phyloP scores from a whole-genome alignment of 2,888 invertebrate species.

The Ectropis crepuscularia region DNA sequence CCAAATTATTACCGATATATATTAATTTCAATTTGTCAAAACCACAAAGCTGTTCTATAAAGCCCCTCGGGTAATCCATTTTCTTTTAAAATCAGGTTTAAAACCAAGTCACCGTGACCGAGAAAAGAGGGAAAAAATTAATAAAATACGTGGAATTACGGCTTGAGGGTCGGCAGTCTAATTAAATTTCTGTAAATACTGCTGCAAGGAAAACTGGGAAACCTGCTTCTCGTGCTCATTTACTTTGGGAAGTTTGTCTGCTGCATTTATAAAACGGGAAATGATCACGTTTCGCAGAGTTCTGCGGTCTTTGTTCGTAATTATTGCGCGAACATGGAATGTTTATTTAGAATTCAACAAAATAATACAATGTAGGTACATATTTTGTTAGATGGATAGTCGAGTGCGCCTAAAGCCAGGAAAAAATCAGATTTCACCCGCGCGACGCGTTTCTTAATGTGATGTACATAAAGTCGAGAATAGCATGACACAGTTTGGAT shows the following conservation, averaged over 20 bases:
- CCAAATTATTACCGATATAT: too few species aligned
- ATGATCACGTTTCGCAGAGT: conserved; percentile 24
- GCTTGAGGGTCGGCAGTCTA: conserved; percentile 53
- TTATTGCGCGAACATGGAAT: neutral
- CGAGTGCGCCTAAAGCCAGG: too few species aligned
- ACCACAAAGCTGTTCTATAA: conserved; percentile 14
- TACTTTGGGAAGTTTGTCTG: conserved; percentile 54
- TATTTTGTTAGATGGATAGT: neutral
- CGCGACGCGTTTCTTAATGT: too few species aligned
- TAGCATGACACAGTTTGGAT: too few species aligned
- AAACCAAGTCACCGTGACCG: conserved; percentile 34
- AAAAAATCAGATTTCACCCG: too few species aligned
- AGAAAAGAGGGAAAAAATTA: conserved; percentile 46
- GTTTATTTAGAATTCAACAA: neutral
- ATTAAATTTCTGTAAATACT: conserved; percentile 67
- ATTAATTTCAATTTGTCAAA: neutral
- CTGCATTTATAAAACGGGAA: conserved; percentile 44
- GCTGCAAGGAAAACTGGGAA: conserved; percentile 49
- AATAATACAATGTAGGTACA: neutral
- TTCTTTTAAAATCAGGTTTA: conserved; percentile 34
- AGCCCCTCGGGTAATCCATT: conserved; percentile 24
- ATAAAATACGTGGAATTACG: conserved; percentile 52
- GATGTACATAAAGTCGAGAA: too few species aligned
- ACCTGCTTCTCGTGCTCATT: conserved; percentile 43
- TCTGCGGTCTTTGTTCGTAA: conserved; percentile 1